Conservation (phyloP, 2,888 invertebrate species). For the Phortica okadai region DNA sequence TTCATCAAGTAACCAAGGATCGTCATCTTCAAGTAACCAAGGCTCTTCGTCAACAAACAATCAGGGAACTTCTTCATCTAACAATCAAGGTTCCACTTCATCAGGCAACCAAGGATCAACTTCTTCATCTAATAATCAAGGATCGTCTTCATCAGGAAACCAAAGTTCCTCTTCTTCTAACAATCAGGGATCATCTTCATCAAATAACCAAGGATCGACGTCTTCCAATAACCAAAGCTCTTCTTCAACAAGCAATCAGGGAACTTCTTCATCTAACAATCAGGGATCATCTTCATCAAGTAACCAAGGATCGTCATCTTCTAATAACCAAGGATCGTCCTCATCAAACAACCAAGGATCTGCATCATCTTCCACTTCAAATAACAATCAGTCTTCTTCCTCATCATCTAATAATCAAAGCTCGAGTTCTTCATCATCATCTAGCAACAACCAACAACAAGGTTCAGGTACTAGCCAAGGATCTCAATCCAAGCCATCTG, state of each 20-base stretch:
- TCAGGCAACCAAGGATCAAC: not conserved
- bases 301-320: conserved; percentile 22
- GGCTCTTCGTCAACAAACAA: conserved; percentile 24
- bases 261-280: conserved; percentile 27
- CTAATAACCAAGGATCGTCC: conserved; percentile 36
- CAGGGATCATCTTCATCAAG: not conserved
- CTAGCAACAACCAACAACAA: conserved; percentile 37
- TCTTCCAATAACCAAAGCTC: conserved; percentile 37
- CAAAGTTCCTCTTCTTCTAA: conserved; percentile 3
- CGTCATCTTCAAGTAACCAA: conserved; percentile 35
- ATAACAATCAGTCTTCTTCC: conserved; percentile 37
- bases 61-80: conserved; percentile 38
- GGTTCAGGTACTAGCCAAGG: conserved; percentile 42
- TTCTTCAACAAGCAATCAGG: conserved; percentile 33
- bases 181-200: conserved; percentile 1
- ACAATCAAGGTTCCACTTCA: not conserved
- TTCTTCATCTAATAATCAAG: conserved; percentile 21
- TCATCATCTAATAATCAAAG: conserved; percentile 36
- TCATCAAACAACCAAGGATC: conserved; percentile 38
- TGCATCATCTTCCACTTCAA: conserved; percentile 36
- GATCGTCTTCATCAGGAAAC: not conserved
- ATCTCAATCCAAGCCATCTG: conserved; percentile 55
- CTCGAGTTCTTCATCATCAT: conserved; percentile 31
- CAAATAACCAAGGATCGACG: conserved; percentile 37
- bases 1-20: conserved; percentile 38